phyloP scores from a whole-genome alignment of 2,113 vertebrate species.

The Willisornis vidua region DNA sequence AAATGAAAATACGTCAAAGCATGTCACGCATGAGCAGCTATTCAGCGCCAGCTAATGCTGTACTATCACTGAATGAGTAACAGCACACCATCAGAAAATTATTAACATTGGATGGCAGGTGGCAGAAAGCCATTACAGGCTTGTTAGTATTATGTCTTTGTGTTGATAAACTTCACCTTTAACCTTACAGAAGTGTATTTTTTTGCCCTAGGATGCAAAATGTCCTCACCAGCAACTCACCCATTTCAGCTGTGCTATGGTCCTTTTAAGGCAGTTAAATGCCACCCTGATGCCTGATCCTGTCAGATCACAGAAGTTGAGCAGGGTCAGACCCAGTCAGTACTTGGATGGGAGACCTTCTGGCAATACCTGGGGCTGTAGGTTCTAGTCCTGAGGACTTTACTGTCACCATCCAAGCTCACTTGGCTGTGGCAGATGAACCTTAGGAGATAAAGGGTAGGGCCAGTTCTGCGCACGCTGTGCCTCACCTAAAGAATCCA shows the following conservation, averaged over 20 bases:
- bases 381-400: too few relatives aligned
- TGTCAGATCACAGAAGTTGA: too few relatives aligned
- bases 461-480: too few relatives aligned
- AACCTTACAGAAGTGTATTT: background rate
- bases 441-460: too few relatives aligned
- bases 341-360: too few relatives aligned
- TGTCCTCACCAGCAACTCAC: background rate
- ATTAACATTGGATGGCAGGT: fast-evolving
- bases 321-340: too few relatives aligned
- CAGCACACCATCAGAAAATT: background rate
- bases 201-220: background rate
- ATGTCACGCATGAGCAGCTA: background rate
- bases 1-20: background rate
- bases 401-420: too few relatives aligned
- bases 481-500: too few relatives aligned
- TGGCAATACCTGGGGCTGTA: too few relatives aligned
- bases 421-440: too few relatives aligned
- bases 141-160: background rate
- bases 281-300: too few relatives aligned
- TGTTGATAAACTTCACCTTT: background rate
- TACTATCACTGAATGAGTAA: background rate
- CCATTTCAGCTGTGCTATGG: fast-evolving
- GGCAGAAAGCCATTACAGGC: background rate
- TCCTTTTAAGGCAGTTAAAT: background rate
- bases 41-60: background rate